A percentile compares a stretch with the other conserved stretches of the same genome.
These are phyloP conservation scores for Hylaeus volcanicus DNA, from an alignment of 1,140 invertebrate species.

Conservation along the genomic window DNA sequence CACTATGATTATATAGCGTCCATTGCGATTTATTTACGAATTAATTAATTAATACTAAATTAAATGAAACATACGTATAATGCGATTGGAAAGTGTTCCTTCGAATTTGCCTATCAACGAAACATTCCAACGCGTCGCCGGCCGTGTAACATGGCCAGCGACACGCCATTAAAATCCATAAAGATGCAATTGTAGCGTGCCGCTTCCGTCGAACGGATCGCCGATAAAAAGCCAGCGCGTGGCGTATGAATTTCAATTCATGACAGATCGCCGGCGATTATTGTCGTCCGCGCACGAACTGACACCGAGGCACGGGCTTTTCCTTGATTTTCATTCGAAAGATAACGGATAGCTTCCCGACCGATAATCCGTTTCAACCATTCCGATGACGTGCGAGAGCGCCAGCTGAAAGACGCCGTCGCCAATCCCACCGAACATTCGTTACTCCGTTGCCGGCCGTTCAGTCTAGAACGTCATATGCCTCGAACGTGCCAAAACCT, in stretches of 20 bases:
- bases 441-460: neutral
- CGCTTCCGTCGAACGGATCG: neutral
- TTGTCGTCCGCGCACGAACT: neutral
- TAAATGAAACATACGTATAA: too few relatives aligned
- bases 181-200: constrained; percentile 4
- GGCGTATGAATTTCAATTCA: constrained; percentile 11
- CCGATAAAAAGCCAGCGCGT: neutral
- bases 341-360: neutral
- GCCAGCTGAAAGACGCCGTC: too few relatives aligned
- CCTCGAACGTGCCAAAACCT: too few relatives aligned
- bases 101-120: too few relatives aligned
- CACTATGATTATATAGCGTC: too few relatives aligned
- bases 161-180: constrained; percentile 5
- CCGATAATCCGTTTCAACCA: neutral
- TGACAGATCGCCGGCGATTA: neutral
- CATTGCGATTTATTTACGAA: too few relatives aligned
- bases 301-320: neutral
- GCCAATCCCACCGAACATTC: neutral
- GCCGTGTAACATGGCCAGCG: neutral
- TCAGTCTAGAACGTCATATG: too few relatives aligned
- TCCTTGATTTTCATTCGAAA: constrained; percentile 1
- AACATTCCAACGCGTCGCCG: neutral
- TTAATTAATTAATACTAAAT: too few relatives aligned
- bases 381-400: too few relatives aligned
- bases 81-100: too few relatives aligned